Evolutionary conservation across 1,140 invertebrate genomes (phyloP).

Genomic region (Gryon sp.): DNA sequence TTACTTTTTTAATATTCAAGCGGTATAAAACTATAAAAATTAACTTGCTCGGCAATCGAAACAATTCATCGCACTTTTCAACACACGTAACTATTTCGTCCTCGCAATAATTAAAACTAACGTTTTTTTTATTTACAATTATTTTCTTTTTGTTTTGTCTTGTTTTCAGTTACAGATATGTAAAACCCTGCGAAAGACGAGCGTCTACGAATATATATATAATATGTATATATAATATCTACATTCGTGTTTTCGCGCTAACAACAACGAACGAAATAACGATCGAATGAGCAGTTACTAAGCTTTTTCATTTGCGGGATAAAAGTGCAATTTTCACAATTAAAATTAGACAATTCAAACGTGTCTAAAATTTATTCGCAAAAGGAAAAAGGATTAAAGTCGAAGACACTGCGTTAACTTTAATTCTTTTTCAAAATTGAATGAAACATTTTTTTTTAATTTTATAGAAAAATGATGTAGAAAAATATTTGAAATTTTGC

Average conservation of each 20-base stretch:
- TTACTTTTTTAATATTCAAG: constrained; percentile 29
- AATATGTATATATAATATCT: no score
- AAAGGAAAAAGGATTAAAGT: constrained; percentile 10
- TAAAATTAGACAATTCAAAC: no score
- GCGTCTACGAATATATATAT: constrained; percentile 21
- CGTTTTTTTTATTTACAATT: constrained; percentile 69
- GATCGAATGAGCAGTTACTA: constrained; percentile 9
- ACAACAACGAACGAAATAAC: constrained; percentile 20
- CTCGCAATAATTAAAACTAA: constrained; percentile 55
- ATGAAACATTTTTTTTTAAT: no score
- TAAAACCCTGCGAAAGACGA: constrained; percentile 66
- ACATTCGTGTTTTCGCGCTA: constrained; percentile 22
- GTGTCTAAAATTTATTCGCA: not conserved
- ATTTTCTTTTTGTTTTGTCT: constrained; percentile 60
- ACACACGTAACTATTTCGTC: constrained; percentile 21
- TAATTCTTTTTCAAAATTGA: constrained; percentile 1
- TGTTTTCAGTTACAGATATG: constrained; percentile 73
- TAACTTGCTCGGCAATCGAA: constrained; percentile 36
- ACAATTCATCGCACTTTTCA: constrained; percentile 38
- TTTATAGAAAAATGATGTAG: no score
- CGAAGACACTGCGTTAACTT: not conserved
- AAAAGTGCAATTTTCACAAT: not conserved
- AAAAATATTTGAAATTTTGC: no score
- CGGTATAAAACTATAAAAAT: constrained; percentile 61
- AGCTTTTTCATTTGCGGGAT: not conserved